Evolutionary conservation across 1,140 invertebrate genomes (phyloP), one percentile per base, ranked within the genome.

Genomic region (Harpegnathos saltator): DNA sequence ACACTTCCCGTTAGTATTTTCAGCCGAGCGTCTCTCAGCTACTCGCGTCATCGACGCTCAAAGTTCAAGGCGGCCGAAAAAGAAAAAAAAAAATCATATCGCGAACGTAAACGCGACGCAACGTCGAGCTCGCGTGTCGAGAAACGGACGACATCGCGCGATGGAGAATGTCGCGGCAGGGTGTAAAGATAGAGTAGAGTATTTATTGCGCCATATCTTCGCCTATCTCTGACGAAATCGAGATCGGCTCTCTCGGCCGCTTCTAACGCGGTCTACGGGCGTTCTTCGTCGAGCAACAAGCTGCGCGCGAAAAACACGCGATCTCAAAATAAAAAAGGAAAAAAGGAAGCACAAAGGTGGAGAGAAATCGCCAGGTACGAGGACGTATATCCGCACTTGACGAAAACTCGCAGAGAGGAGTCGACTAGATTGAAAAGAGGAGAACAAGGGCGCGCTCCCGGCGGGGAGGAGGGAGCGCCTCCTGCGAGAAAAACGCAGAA

Each of bases 21-120:
- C 11, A 12, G 22, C 26, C 14, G 29, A 69, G 22, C 44, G 14
- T 78, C 29, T 69, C 26, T 62, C 65, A 73, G 17, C 61, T 77
- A 77, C 69, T 78, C 38, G 22, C 63, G 52, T 80, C 65, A 71
- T 48, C 22, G 19, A 17, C 22, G 75, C 69, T 24, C 26, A 26
- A 69, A 78, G 74, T 68, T 33, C 74, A 44, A 78, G 59, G 59
- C 14, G n/a, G 12, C 26, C 72, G 44, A 68, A 65, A 66, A 80
- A 48, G n/a, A 62, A 62, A n/a, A n/a, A n/a, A n/a, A n/a, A n/a
- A n/a, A n/a, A n/a, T n/a, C n/a, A n/a, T n/a, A n/a, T 69, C 19
- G 44, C 15, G 44, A 19, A 29, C 14, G 15, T 62, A 17, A 4
- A 48, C 15, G n/a, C 38, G 22, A 29, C 29, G 54, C 52, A n/a